A percentile compares a stretch with the other conserved stretches of the same genome.
Evolutionary conservation across 1,140 invertebrate species (phyloP).

Genomic region (Bombyx mori): DNA sequence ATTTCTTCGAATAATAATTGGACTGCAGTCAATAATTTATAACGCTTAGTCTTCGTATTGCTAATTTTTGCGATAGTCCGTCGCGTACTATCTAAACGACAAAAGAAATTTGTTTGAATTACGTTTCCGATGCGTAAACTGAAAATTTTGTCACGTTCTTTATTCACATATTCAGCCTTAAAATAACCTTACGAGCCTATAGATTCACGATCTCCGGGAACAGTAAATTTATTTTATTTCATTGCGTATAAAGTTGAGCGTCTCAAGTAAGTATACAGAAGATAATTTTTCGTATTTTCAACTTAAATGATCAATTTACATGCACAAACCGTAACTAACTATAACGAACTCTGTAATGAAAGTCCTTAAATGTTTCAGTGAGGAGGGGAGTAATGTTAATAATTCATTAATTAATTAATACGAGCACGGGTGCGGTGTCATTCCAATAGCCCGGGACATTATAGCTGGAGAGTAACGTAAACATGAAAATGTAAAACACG

Average conservation of each 20-base stretch:
- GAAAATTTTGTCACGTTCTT: too few relatives aligned
- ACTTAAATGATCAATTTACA: slow-evolving; percentile 53
- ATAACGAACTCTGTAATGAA: slow-evolving; percentile 56
- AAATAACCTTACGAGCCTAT: slow-evolving; percentile 29
- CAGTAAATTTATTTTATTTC: slow-evolving; percentile 27
- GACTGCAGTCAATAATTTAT: too few relatives aligned
- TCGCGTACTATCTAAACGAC: too few relatives aligned
- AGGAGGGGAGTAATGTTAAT: slow-evolving; percentile 47
- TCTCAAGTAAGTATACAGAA: too few relatives aligned
- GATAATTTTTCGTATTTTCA: slow-evolving; percentile 8
- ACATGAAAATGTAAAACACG: slow-evolving; percentile 68
- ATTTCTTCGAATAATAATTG: too few relatives aligned
- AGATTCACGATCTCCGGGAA: slow-evolving; percentile 38
- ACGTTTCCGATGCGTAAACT: too few relatives aligned
- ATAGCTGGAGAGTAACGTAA: slow-evolving; percentile 62
- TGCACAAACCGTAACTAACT: slow-evolving; percentile 41
- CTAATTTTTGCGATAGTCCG: too few relatives aligned
- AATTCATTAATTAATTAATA: slow-evolving; percentile 62
- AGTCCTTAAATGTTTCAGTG: slow-evolving; percentile 60
- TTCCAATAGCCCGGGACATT: slow-evolving; percentile 56
- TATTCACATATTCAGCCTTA: too few relatives aligned
- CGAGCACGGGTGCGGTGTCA: slow-evolving; percentile 38
- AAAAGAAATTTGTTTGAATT: too few relatives aligned
- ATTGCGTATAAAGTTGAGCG: too few relatives aligned
- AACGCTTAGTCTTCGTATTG: too few relatives aligned